Evolutionary conservation across 2,888 invertebrate species (phyloP).

Genomic region (Tetragonisca angustula): DNA sequence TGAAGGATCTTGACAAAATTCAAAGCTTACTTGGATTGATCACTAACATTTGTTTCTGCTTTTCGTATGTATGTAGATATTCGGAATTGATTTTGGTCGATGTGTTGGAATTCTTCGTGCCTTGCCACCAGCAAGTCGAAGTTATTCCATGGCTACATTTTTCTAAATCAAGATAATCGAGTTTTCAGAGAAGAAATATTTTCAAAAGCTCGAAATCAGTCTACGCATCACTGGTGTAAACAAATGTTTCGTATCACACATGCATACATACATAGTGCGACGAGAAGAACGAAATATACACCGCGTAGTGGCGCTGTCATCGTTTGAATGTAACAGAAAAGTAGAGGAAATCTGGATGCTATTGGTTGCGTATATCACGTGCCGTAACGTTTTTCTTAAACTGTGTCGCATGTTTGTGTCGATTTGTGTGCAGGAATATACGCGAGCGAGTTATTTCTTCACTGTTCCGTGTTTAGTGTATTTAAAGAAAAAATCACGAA

Average conservation of each 20-base stretch:
- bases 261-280: background rate
- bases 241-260: background rate
- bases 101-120: background rate
- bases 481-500: background rate
- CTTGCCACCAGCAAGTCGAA: background rate
- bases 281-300: background rate
- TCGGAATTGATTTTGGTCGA: background rate
- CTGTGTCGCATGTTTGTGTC: slow-evolving; percentile 33
- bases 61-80: background rate
- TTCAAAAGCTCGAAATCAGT: background rate
- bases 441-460: background rate
- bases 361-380: slow-evolving; percentile 28
- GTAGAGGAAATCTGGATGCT: background rate
- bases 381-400: slow-evolving; percentile 13
- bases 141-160: background rate
- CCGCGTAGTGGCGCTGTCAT: background rate
- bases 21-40: background rate
- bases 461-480: background rate
- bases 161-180: background rate
- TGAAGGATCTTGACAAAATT: background rate
- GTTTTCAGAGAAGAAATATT: background rate
- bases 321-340: background rate
- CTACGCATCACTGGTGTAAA: background rate
- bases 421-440: slow-evolving; percentile 22
- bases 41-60: background rate